phyloP scores from a whole-genome alignment of 2,888 invertebrate species.

The Eupithecia dodoneata region DNA sequence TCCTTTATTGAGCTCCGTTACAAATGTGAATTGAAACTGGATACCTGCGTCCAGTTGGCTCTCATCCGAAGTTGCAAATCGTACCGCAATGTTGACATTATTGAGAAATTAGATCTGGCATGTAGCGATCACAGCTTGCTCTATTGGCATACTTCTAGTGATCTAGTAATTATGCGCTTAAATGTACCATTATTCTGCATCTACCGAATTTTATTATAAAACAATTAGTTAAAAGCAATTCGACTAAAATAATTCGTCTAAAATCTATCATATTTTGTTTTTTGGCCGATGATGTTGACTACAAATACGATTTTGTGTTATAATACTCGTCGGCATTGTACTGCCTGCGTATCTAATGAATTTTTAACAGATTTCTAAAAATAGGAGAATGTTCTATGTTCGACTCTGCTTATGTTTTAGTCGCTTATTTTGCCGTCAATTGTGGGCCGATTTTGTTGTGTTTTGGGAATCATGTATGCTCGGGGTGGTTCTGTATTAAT shows the following conservation, averaged over 20 bases:
- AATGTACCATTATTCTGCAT: not conserved
- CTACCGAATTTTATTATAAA: too few species aligned
- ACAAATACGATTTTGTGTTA: not conserved
- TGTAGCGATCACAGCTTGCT: conserved; percentile 2
- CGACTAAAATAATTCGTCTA: too few species aligned
- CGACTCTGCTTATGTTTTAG: not conserved
- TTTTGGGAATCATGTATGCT: not conserved
- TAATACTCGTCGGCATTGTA: not conserved
- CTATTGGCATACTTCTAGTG: not conserved
- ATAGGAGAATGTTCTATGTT: not conserved
- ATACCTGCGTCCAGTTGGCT: conserved; percentile 20
- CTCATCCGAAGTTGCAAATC: conserved; percentile 19
- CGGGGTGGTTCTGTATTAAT: not conserved
- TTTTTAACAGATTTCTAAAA: not conserved
- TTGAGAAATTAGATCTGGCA: conserved; percentile 26
- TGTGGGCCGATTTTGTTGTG: not conserved
- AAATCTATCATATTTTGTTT: not conserved
- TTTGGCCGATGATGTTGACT: not conserved
- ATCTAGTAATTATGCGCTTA: not conserved
- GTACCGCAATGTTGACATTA: conserved; percentile 27
- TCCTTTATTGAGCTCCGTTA: not conserved
- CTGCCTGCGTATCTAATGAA: not conserved
- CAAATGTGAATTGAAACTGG: conserved; percentile 25
- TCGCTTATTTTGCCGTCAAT: not conserved
- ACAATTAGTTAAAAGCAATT: too few species aligned